Evolutionary conservation across 2,113 vertebrate species (phyloP), one percentile per base, ranked within the genome.

Genomic region (Irena cyanogastra): DNA sequence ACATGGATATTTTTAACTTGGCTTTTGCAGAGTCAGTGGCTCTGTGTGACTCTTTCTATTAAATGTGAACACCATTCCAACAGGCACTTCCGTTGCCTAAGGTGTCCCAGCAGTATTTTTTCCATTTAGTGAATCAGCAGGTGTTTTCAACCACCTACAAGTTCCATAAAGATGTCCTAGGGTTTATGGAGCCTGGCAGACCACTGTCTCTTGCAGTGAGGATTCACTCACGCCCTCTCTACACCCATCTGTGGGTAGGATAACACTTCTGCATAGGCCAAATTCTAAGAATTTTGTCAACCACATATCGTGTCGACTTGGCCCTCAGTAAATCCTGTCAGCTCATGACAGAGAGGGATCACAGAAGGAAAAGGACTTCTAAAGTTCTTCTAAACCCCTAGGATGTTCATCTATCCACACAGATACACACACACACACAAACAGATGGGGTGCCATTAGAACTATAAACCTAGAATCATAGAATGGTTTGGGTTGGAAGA

Each of bases 1-100:
- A 92, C 64, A 80, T 11, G 33, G 76, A 21, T 94, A 91, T 92
- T 96, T 95, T 89, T 93, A 95, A 90, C 60, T 28, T 2, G 5
- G 35, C 26, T 65, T 39, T 54, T 83, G 47, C 60, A 78, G 61
- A 78, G 60, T 78, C 85, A 70, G 76, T 94, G 78, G 42, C 66
- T 95, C 69, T 4, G 0, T 59, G 16, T 52, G 39, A 59, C 28
- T 80, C 47, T 80, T 66, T 83, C 83, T 77, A 71, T 26, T 79
- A 83, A 80, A 61, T 16, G 19, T 41, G 28, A 93, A 20, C 30
- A 54, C 42, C 37, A 9, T 71, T 83, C 59, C 12, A 3, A 15
- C 44, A 87, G 45, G 15, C 42, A 28, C 6, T 77, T 77, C 42
- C 24, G 3, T 23, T 83, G 39, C 23, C 44, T 50, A 12, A 82